Percentiles rank a stretch among this genome's conserved stretches.
phyloP scores from a whole-genome alignment of 2,797 vertebrate genomes.

The Acipenser ruthenus region DNA sequence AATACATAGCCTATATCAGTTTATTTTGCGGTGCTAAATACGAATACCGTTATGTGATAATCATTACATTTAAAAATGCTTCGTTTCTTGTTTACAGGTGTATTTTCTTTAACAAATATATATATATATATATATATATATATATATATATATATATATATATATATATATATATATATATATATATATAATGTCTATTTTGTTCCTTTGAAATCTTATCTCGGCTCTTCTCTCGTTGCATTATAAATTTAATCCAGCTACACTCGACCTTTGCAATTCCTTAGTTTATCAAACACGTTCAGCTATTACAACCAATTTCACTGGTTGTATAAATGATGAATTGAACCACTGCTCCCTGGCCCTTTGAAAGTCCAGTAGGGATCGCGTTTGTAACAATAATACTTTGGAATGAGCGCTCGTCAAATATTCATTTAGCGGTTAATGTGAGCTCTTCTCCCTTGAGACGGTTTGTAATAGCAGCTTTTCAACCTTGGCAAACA shows the following conservation, averaged over 20 bases:
- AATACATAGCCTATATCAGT: too few species aligned
- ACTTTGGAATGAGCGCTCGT: constrained; percentile 90
- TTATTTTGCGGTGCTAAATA: too few species aligned
- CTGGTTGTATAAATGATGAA: constrained; percentile 92
- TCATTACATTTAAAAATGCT: too few species aligned
- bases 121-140: background rate
- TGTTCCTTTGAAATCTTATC: background rate
- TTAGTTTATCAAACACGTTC: constrained; percentile 58
- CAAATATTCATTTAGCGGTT: constrained; percentile 99
- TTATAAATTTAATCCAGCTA: constrained; percentile 6
- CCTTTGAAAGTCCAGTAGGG: constrained; percentile 79
- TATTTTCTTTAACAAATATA: constrained; percentile 2
- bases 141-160: too few species aligned
- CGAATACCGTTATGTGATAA: too few species aligned
- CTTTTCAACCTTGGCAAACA: constrained; percentile 72
- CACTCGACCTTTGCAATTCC: constrained; percentile 44
- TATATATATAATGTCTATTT: constrained; percentile 9
- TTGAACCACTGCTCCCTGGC: constrained; percentile 84
- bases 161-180: too few species aligned
- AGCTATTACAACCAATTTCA: constrained; percentile 79
- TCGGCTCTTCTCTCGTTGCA: background rate
- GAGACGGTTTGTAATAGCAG: constrained; percentile 75
- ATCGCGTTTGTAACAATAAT: constrained; percentile 81
- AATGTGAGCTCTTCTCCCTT: constrained; percentile 83
- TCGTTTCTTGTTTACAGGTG: too few species aligned